These are phyloP conservation scores for Lasioglossum villosulum DNA, from an alignment of 2,888 invertebrate species.

Conservation along the genomic window DNA sequence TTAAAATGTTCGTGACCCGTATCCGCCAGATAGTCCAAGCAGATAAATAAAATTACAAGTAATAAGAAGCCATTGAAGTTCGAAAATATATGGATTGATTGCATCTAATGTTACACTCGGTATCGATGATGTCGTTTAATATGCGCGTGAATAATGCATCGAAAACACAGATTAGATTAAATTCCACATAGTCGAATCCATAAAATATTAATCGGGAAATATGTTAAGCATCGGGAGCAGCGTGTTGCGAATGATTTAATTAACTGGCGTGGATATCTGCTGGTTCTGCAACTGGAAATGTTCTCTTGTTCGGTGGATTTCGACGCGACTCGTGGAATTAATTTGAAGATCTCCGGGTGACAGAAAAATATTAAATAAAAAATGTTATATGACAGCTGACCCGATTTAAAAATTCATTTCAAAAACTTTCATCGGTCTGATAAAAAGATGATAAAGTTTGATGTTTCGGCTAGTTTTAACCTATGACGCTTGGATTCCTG, in stretches of 20 bases:
- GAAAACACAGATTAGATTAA: slow-evolving; percentile 3
- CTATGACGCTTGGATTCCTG: too few relatives aligned
- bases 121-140: background rate
- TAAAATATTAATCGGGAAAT: slow-evolving; percentile 12
- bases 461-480: too few relatives aligned
- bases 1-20: background rate
- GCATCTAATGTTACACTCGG: background rate
- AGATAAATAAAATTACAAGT: background rate
- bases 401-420: background rate
- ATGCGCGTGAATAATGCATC: background rate
- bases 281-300: background rate
- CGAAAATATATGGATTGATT: background rate
- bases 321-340: background rate
- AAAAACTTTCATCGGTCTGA: too few relatives aligned
- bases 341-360: background rate
- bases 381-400: background rate
- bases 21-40: background rate
- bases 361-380: background rate
- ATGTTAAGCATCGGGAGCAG: background rate
- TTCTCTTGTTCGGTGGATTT: background rate
- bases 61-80: background rate
- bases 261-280: background rate
- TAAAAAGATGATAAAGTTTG: too few relatives aligned
- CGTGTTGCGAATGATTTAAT: background rate
- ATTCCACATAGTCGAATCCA: background rate